These are phyloP conservation scores for Myathropa florea DNA, from an alignment of 2,888 invertebrate genomes.

Conservation along the genomic window DNA sequence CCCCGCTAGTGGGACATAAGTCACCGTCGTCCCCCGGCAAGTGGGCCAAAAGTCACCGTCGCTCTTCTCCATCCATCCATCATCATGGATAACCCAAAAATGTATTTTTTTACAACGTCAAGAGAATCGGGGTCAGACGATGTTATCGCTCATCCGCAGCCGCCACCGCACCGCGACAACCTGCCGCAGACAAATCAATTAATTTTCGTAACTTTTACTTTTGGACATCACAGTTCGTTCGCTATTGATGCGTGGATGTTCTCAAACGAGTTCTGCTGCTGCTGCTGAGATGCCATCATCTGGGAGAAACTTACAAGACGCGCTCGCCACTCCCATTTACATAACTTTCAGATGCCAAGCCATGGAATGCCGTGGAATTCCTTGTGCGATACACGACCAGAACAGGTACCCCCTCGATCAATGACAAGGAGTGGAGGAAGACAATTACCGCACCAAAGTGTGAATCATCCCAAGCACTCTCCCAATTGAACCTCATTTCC, in stretches of 20 bases:
- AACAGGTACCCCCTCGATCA: slow-evolving; percentile 1
- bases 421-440: background rate
- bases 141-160: background rate
- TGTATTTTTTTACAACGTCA: background rate
- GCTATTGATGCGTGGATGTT: background rate
- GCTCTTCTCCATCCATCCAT: background rate
- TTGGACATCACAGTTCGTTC: slow-evolving; percentile 29
- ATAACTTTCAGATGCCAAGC: slow-evolving; percentile 53
- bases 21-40: too few species aligned
- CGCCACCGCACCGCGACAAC: background rate
- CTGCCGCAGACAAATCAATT: slow-evolving; percentile 22
- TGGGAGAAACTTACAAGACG: slow-evolving; percentile 13
- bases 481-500: slow-evolving; percentile 3
- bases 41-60: too few species aligned
- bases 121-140: background rate
- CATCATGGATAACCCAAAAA: background rate
- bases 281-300: slow-evolving; percentile 17
- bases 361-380: slow-evolving; percentile 22
- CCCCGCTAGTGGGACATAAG: too few species aligned
- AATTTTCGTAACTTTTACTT: slow-evolving; percentile 65
- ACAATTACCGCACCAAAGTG: slow-evolving; percentile 46
- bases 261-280: slow-evolving; percentile 40
- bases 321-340: slow-evolving; percentile 61
- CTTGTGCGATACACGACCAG: slow-evolving; percentile 10
- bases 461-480: slow-evolving; percentile 21